Conservation (phyloP, 2,888 invertebrate genomes). For the Parnassius mnemosyne region DNA sequence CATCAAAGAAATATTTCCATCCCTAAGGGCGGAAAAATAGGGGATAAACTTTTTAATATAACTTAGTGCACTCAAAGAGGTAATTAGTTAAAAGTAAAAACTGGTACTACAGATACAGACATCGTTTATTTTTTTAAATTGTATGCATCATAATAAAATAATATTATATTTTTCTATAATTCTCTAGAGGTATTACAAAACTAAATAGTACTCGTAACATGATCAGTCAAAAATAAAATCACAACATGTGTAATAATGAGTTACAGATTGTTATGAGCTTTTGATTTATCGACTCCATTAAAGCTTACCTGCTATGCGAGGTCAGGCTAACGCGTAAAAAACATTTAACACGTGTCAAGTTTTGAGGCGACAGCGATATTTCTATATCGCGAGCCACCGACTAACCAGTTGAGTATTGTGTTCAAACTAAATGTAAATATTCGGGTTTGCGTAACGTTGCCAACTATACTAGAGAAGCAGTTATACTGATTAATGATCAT, state of each 20-base stretch:
- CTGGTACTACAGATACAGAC: too few relatives aligned
- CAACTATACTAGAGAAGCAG: neutral
- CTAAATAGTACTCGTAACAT: neutral
- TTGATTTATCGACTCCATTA: slow-evolving; percentile 28
- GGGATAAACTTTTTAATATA: too few relatives aligned
- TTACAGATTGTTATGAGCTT: slow-evolving; percentile 20
- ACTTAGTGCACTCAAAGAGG: too few relatives aligned
- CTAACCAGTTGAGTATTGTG: slow-evolving; percentile 44
- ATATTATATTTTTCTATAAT: neutral
- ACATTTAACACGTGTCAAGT: slow-evolving; percentile 33
- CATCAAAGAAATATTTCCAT: too few relatives aligned
- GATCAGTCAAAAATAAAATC: slow-evolving; percentile 11
- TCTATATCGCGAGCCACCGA: slow-evolving; percentile 1
- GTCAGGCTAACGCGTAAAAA: slow-evolving; percentile 23
- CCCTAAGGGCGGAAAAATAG: too few relatives aligned
- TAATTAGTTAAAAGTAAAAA: too few relatives aligned
- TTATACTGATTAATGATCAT: neutral
- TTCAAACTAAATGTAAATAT: slow-evolving; percentile 31
- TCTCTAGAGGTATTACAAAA: neutral
- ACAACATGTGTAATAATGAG: slow-evolving; percentile 21
- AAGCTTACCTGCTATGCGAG: slow-evolving; percentile 23
- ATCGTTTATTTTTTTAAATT: too few relatives aligned
- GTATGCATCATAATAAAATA: neutral
- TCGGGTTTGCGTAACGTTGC: slow-evolving; percentile 4
- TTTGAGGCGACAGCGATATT: slow-evolving; percentile 28